Evolutionary conservation across 2,797 vertebrate genomes (phyloP), one percentile per base, ranked within the genome.

Genomic region (Ammospiza maritima): DNA sequence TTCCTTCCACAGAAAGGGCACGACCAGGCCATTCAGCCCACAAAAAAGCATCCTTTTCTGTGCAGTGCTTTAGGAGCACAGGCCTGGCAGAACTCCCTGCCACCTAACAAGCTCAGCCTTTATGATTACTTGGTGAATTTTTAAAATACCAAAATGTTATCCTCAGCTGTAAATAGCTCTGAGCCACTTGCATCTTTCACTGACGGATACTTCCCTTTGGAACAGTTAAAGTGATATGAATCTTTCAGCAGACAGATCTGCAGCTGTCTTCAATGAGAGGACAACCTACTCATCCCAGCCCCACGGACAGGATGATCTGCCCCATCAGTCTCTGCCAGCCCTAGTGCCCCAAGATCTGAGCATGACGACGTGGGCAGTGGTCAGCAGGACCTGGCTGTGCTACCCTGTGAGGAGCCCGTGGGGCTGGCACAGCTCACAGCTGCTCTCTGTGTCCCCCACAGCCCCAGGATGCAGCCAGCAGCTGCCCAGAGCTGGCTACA

Each of bases 91-190:
- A 90, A 71, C 81, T 97, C 87, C 10, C 85, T 88, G 88, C 92
- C 71, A 95, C 91, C 93, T 72, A 85, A 93, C 5, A 0, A 96
- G 93, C 80, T 91, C 93, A 91, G 90, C 81, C 90, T 95, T 95
- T 85, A 75, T 97, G 98, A 98, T 98, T 98, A 98, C 97, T 97
- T 96, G 95, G 98, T 97, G 97, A 97, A 98, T 98, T 98, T 97
- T 98, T 98, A 80, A 98, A 98, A 98, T 98, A 89, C 97, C 98
- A 97, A 98, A 98, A 99, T 97, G 94, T 97, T 98, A 99, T 96
- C 98, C 98, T 92, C 93, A 45, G 96, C 98, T 98, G 94, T 94
- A 98, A 98, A 99, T 98, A 99, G 98, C 97, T 93, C 67, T 38
- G 60, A 93, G 93, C 94, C 96, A 95, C 97, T 98, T 96, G 95